Conservation (phyloP, 2,797 vertebrate genomes). For the Vultur gryphus region DNA sequence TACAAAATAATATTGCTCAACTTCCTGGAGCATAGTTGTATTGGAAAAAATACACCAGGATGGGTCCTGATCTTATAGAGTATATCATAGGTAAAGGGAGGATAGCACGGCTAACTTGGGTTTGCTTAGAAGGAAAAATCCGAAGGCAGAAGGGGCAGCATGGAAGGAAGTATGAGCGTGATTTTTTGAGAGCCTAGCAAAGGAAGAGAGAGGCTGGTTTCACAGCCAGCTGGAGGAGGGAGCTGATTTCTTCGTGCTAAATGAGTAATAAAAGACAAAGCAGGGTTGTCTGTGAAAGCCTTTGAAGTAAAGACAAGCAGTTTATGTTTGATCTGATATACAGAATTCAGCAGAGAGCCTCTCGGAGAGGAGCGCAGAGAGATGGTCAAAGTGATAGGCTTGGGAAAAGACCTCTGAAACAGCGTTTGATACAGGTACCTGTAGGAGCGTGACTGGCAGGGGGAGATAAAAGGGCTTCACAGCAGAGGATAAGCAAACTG, state of each 20-base stretch:
- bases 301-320: slow-evolving; percentile 4
- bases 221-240: background rate
- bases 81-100: background rate
- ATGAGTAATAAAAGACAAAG: background rate
- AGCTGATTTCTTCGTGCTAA: background rate
- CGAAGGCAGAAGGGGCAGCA: background rate
- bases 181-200: background rate
- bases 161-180: accelerated
- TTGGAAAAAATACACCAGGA: background rate
- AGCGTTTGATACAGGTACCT: background rate
- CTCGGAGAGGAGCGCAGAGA: background rate
- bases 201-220: background rate
- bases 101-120: background rate
- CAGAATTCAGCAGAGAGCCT: background rate
- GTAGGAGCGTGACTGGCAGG: background rate
- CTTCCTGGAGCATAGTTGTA: background rate
- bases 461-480: background rate
- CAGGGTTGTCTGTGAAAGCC: background rate
- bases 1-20: background rate
- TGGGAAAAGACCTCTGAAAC: background rate
- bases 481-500: background rate
- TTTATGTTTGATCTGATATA: background rate
- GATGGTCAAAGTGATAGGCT: background rate
- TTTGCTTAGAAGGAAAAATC: background rate
- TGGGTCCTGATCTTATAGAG: background rate